phyloP scores from a whole-genome alignment of 2,113 vertebrate species.

The Cairina moschata region DNA sequence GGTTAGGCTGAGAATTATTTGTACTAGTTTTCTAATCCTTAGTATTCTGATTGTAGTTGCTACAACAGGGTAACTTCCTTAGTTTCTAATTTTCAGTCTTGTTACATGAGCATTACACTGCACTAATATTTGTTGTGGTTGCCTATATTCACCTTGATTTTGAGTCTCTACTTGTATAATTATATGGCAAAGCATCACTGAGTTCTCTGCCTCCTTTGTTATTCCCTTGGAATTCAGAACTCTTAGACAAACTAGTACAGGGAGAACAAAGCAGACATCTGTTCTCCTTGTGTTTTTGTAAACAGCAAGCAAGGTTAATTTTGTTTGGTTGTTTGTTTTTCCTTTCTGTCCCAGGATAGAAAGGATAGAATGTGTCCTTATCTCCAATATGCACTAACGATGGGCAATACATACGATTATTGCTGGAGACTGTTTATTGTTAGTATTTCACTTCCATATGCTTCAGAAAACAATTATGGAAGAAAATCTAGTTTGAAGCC shows the following conservation, averaged over 20 bases:
- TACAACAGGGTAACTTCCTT: neutral
- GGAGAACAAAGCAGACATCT: neutral
- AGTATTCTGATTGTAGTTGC: neutral
- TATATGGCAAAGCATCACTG: neutral
- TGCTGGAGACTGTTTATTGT: neutral
- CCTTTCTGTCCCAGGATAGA: neutral
- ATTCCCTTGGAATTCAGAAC: neutral
- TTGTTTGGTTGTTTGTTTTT: neutral
- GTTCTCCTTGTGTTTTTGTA: neutral
- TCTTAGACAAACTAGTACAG: neutral
- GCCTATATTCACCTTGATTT: neutral
- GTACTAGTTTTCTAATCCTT: neutral
- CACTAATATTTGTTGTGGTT: neutral
- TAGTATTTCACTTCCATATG: neutral
- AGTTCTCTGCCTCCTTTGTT: neutral
- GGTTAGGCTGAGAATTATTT: neutral
- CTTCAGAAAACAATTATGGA: neutral
- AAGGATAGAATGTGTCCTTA: neutral
- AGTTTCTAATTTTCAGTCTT: neutral
- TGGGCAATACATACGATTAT: neutral
- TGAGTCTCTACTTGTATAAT: neutral
- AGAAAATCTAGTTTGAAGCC: neutral
- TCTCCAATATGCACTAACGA: accelerated
- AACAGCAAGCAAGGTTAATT: neutral
- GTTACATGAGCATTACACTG: neutral